A percentile compares a stretch with the other conserved stretches of the same genome.
Conservation (phyloP, 2,113 vertebrate species). For the Danio rerio region DNA sequence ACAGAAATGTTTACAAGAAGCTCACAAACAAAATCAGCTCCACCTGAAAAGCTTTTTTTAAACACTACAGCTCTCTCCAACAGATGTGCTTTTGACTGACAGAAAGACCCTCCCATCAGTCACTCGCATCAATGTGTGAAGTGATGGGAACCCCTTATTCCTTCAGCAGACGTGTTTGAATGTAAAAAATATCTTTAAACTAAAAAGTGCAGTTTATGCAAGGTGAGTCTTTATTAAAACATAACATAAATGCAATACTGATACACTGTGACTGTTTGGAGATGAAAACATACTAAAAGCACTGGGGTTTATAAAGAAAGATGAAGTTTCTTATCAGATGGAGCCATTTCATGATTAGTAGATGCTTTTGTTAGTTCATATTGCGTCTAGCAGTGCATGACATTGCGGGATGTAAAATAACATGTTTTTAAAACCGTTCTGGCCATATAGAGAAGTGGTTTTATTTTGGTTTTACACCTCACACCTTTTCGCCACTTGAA, state of each 20-base stretch:
- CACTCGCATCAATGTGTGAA: not conserved
- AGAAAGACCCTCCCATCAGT: not conserved
- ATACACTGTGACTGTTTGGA: not conserved
- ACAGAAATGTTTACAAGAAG: not conserved
- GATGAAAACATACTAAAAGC: not conserved
- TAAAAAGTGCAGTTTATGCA: not conserved
- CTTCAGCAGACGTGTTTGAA: not conserved
- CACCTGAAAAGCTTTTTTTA: not conserved
- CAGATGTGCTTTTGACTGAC: not conserved
- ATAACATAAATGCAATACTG: not conserved
- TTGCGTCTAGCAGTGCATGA: not conserved
- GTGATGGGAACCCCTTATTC: not conserved
- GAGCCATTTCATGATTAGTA: not conserved
- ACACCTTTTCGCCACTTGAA: not conserved
- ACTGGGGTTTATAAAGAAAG: not conserved
- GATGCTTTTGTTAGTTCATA: no score
- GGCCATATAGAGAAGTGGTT: not conserved
- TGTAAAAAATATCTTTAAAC: not conserved
- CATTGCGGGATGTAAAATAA: not conserved
- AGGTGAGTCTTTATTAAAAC: not conserved
- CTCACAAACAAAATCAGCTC: not conserved
- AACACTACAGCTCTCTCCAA: not conserved
- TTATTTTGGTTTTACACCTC: not conserved
- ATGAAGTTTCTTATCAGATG: not conserved
- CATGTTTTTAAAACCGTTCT: not conserved